These are phyloP conservation scores for Yponomeuta malinellus DNA, from an alignment of 2,888 invertebrate species.

Conservation along the genomic window DNA sequence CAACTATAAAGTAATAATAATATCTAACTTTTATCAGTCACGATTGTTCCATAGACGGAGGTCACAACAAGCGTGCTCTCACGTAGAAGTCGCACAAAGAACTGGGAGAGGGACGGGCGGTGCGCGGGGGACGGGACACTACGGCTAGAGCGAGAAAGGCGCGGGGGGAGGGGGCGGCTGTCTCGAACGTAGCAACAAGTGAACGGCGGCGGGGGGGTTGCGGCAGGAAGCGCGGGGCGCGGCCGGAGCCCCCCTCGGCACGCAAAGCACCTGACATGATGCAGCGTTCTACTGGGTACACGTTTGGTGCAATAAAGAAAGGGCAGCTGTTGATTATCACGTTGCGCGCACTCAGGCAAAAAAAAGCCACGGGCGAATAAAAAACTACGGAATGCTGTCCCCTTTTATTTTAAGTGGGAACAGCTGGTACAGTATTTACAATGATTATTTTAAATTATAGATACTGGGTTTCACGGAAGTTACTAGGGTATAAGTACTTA, in stretches of 20 bases:
- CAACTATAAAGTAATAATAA: slow-evolving; percentile 39
- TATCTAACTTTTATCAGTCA: slow-evolving; percentile 29
- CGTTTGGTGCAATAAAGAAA: slow-evolving; percentile 39
- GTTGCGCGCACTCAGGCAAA: slow-evolving; percentile 8
- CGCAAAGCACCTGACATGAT: slow-evolving; percentile 31
- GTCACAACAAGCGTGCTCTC: slow-evolving; percentile 39
- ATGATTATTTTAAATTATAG: not conserved
- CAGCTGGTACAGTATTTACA: not conserved
- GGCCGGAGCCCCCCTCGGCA: slow-evolving; percentile 39
- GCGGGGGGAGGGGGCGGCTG: slow-evolving; percentile 41
- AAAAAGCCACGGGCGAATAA: not conserved
- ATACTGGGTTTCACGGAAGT: not conserved
- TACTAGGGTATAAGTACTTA: not conserved
- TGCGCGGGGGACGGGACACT: slow-evolving; percentile 45
- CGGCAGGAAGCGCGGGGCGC: slow-evolving; percentile 34
- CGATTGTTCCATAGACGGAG: slow-evolving; percentile 40
- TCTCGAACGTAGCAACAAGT: slow-evolving; percentile 60
- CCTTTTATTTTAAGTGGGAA: not conserved
- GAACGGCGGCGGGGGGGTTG: slow-evolving; percentile 61
- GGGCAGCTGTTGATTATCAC: slow-evolving; percentile 54
- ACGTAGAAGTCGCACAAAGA: slow-evolving; percentile 68
- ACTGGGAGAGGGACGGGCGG: slow-evolving; percentile 63
- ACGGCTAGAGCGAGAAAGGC: slow-evolving; percentile 39
- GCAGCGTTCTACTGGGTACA: slow-evolving; percentile 4
- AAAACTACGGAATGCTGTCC: slow-evolving; percentile 7